Base-by-base conservation (phyloP, 2,797 vertebrate species). In the Sebastolobus altivelis region DNA sequence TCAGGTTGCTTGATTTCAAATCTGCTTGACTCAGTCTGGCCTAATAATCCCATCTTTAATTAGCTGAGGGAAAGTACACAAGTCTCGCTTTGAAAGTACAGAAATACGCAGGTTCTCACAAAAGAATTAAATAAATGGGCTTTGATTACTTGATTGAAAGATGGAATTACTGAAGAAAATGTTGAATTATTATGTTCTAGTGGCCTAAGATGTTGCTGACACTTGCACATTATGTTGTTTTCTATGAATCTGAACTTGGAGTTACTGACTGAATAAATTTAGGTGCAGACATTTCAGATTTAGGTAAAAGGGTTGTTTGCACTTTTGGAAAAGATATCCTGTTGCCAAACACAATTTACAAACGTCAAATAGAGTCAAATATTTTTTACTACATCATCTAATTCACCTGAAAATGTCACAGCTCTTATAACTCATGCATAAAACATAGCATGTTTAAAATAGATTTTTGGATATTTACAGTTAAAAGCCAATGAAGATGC, bases 31-130 rank as follows among this genome's bases (percentile, higher is more conserved):
- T 83, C 85, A 83, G 81, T 91, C 90, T 89, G 89, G 58, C n/a
- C 83, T 69, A 75, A 80, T 93, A 93, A 93, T 94, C 90, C 87
- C 22, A 65, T 72, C 65, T 92, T 82, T 88, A 92, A 89, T 88
- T 88, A 82, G 81, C 88, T 79, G 71, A 86, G 81, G 25, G 85
- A 85, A 87, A 87, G 86, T 86, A 62, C 25, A 13, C 5, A 1
- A 71, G 60, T 65, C 70, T 68, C 22, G 12, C 33, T 49, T 27
- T 25, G 25, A 18, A 76, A 43, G 63, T 43, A 16, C 9, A 72
- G 25, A 8, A 62, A 35, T 33, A 46, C 2, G 0, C 18, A 69
- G 22, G 2, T 12, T 72, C 54, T 52, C 49, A 0, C 49, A n/a
- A 9, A 13, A 10, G 3, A 73, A 33, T 20, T 0, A 58, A 46